Base-by-base conservation (phyloP, 2,113 vertebrate genomes). In the Takifugu flavidus region DNA sequence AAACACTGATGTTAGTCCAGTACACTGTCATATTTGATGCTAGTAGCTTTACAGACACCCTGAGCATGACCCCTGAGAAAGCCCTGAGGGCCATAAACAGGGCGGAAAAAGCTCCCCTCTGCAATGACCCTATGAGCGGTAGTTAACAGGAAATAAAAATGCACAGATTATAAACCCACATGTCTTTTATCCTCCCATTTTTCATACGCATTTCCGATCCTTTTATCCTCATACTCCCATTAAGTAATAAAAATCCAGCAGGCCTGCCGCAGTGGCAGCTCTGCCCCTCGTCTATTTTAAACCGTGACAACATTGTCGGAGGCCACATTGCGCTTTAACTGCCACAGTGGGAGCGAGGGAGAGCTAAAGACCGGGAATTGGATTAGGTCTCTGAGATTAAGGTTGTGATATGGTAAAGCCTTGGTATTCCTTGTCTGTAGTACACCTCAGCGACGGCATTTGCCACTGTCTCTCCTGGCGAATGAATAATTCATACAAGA, bases 401-500 rank as follows among this genome's bases (percentile, higher is more conserved):
- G 66, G 57, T 83, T 70, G 26, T 77, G 90, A 90, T 87, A 85
- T 89, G 78, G 87, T 87, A 80, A 85, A 79, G 73, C 78, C 87
- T 75, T 86, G 67, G 75, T 88, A 64, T 64, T 69, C 55, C 68
- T 67, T 67, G 65, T 83, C 75, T 84, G 53, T 59, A 65, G 55
- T 44, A 71, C 67, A 86, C 67, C 56, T 76, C 78, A 52, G 31
- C 63, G 59, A 75, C 71, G 74, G 77, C 54, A 69, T 55, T 62
- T 80, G 80, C 85, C 83, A 82, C 82, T 85, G 77, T 88, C 70
- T 85, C 79, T 78, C 86, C 84, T 81, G 79, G 71, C 58, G 70
- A 83, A 91, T 95, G 91, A 94, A 94, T 95, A 92, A 95, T 94
- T 91, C 91, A 94, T 90, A 73, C 61, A 59, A 87, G 79, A 79